These are phyloP conservation scores for Agrotis ipsilon DNA, from an alignment of 2,888 invertebrate species.

Conservation along the genomic window DNA sequence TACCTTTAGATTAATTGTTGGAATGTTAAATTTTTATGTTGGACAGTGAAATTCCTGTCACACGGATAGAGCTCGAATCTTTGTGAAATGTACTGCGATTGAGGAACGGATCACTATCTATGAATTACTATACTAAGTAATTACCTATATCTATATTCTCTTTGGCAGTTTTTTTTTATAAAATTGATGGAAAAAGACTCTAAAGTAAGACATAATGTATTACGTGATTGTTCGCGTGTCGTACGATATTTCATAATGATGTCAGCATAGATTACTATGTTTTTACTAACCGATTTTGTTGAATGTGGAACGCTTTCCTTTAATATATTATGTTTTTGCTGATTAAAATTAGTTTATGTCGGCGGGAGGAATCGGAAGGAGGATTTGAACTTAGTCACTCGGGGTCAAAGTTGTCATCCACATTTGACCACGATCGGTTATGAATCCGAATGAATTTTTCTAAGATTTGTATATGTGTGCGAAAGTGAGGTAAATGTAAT, in stretches of 20 bases:
- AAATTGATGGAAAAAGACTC: conserved; percentile 43
- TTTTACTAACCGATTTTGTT: conserved; percentile 62
- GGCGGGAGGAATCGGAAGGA: conserved; percentile 31
- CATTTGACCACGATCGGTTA: conserved; percentile 65
- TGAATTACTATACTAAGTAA: conserved; percentile 33
- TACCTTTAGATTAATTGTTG: conserved; percentile 82
- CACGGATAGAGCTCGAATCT: conserved; percentile 50
- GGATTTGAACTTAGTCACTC: conserved; percentile 40
- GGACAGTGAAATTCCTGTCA: conserved; percentile 69
- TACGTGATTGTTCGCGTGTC: conserved; percentile 35
- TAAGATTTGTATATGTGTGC: conserved; percentile 76
- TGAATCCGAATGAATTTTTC: conserved; percentile 70
- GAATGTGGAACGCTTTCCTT: conserved; percentile 57
- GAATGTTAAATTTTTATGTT: conserved; percentile 82
- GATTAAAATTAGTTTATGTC: conserved; percentile 40
- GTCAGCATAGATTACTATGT: conserved; percentile 51
- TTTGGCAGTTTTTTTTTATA: conserved; percentile 40
- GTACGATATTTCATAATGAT: conserved; percentile 60
- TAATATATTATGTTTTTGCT: conserved; percentile 48
- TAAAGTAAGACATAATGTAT: conserved; percentile 54
- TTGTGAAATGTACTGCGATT: conserved; percentile 62
- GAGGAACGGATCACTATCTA: conserved; percentile 37
- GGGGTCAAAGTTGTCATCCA: conserved; percentile 59
- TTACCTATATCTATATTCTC: conserved; percentile 20
- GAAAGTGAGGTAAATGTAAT: conserved; percentile 65